Evolutionary conservation across 1,140 invertebrate genomes (phyloP).

Genomic region (Ptiloglossa arizonensis): DNA sequence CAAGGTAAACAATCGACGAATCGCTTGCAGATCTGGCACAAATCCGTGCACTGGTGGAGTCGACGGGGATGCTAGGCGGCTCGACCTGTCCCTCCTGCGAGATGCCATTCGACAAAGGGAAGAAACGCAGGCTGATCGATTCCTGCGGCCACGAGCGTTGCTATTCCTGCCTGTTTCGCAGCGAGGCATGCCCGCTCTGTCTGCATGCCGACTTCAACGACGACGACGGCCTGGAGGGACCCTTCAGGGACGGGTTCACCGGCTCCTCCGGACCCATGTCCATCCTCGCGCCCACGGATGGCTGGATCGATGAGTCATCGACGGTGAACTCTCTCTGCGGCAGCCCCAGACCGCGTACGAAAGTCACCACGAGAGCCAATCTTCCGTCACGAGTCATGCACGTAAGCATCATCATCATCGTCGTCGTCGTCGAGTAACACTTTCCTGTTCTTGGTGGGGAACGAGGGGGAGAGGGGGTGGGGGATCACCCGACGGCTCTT

Average conservation of each 20-base stretch:
- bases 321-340: slow-evolving; percentile 78
- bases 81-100: slow-evolving; percentile 90
- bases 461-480: too few relatives aligned
- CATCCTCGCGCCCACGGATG: slow-evolving; percentile 64
- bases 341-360: slow-evolving; percentile 75
- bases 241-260: slow-evolving; percentile 53
- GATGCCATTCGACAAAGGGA: slow-evolving; percentile 97
- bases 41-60: slow-evolving; percentile 85
- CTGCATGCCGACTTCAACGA: slow-evolving; percentile 65
- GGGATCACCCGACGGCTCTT: background rate
- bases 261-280: slow-evolving; percentile 62
- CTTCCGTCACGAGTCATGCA: slow-evolving; percentile 60
- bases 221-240: slow-evolving; percentile 59
- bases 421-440: background rate
- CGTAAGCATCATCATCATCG: slow-evolving; percentile 57
- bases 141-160: slow-evolving; percentile 96
- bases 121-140: slow-evolving; percentile 95
- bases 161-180: slow-evolving; percentile 96
- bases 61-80: slow-evolving; percentile 84
- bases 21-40: slow-evolving; percentile 88
- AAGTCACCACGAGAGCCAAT: slow-evolving; percentile 65
- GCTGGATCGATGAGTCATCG: slow-evolving; percentile 78
- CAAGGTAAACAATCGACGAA: background rate
- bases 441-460: background rate
- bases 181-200: slow-evolving; percentile 94